phyloP scores from a whole-genome alignment of 2,113 vertebrate genomes.

The Oreotrochilus melanogaster region DNA sequence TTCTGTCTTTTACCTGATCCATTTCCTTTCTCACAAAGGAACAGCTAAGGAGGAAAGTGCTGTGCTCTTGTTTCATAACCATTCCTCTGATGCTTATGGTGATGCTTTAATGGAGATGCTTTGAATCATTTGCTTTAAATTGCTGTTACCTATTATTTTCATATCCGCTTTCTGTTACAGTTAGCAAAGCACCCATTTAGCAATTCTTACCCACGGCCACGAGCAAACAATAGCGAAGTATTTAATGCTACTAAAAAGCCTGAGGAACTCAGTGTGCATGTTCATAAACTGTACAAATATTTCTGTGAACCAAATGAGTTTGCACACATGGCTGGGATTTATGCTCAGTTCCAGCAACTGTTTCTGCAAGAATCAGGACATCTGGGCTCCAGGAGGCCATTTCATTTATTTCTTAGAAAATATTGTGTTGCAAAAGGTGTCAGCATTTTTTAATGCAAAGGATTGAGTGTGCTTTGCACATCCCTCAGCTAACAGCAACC shows the following conservation, averaged over 20 bases:
- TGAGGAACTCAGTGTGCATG: background rate
- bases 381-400: background rate
- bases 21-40: constrained; percentile 50
- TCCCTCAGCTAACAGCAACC: background rate
- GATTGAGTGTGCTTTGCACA: background rate
- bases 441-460: background rate
- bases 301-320: background rate
- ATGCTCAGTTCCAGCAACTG: background rate
- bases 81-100: background rate
- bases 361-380: background rate
- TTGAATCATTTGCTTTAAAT: background rate
- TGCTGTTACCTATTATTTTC: constrained; percentile 16
- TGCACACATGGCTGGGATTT: background rate
- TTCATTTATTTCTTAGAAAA: background rate
- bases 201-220: background rate
- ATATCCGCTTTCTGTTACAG: background rate
- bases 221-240: background rate
- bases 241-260: background rate
- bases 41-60: background rate
- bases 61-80: background rate
- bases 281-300: background rate
- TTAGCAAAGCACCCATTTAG: constrained; percentile 32
- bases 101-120: background rate
- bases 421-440: background rate
- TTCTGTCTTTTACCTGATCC: constrained; percentile 63